Percentiles rank a stretch among this genome's conserved stretches.
These are phyloP conservation scores for Lamellibrachia luymesi DNA, from an alignment of 1,140 invertebrate species.

Conservation along the genomic window DNA sequence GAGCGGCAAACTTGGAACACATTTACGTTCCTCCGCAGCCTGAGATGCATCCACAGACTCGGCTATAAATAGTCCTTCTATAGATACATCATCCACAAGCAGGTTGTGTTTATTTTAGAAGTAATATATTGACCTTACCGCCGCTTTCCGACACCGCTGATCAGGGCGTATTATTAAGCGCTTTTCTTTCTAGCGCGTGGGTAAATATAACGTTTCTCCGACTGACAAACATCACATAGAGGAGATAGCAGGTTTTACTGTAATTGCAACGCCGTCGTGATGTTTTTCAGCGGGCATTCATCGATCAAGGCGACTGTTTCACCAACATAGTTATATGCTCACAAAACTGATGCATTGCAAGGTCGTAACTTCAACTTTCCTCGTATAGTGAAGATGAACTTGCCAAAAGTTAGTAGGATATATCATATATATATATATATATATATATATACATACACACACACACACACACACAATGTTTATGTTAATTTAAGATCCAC, in stretches of 20 bases:
- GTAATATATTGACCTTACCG: neutral
- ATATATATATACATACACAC: no score
- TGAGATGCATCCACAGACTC: neutral
- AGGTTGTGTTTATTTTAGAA: slow-evolving; percentile 1
- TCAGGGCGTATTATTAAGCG: neutral
- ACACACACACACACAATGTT: no score
- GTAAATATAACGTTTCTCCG: neutral
- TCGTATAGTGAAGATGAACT: no score
- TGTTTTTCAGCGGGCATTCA: neutral
- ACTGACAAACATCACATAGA: neutral
- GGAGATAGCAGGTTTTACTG: neutral
- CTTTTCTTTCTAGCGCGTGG: neutral
- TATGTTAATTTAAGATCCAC: no score
- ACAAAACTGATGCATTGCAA: no score
- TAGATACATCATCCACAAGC: neutral
- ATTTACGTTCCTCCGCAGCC: neutral
- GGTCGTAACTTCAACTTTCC: neutral
- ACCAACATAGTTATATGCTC: no score
- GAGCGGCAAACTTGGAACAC: neutral
- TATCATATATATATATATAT: no score
- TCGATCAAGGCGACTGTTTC: neutral
- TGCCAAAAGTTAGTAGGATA: no score
- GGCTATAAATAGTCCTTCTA: neutral
- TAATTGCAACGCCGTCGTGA: neutral
- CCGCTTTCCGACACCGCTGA: neutral